Evolutionary conservation across 2,797 vertebrate genomes (phyloP), one percentile per base, ranked within the genome.

Genomic region (Danio kyathit): DNA sequence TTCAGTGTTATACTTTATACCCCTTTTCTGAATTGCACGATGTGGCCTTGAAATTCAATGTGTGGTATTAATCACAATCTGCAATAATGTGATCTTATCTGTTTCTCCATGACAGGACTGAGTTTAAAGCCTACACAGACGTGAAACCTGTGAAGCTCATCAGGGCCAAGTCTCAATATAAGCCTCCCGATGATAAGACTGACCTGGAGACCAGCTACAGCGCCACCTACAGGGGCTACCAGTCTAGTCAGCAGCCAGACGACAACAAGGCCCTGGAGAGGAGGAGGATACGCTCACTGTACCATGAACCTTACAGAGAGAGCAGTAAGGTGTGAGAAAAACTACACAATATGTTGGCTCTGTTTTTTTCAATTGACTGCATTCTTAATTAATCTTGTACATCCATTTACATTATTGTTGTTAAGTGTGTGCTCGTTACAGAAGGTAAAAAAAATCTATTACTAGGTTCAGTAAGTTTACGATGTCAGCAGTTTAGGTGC

Each of bases 221-320:
- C 0, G 92, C 96, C 84, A 96, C 95, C 16, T 99, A 95, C 92
- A 98, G 94, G 90, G 97, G 92, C 3, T 94, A 95, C 40, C 92
- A 94, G 82, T 95, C 84, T 46, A 96, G 95, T 5, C 93, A 92
- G 64, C 90, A 83, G 85, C 70, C 93, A 1, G 86, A 92, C 0
- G 94, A 98, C 84, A 97, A 96, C 91, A 98, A 96, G 89, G 91
- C 92, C 76, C 82, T 89, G 59, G 97, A 98, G 0, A 95, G 96
- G 86, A 94, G 98, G 86, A 95, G 97, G 94, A 96, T 99, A 95
- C 97, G 97, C 84, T 97, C 95, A 80, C 94, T 99, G 86, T 99
- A 98, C 92, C 96, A 94, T 0, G 97, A 99, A 54, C 97, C 96
- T 54, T 95, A 95, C 88, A 94, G 95, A 84, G 98, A 99, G 82